A percentile compares a stretch with the other conserved stretches of the same genome.
Evolutionary conservation across 1,140 invertebrate species (phyloP).

Genomic region (Drosophila parvula): DNA sequence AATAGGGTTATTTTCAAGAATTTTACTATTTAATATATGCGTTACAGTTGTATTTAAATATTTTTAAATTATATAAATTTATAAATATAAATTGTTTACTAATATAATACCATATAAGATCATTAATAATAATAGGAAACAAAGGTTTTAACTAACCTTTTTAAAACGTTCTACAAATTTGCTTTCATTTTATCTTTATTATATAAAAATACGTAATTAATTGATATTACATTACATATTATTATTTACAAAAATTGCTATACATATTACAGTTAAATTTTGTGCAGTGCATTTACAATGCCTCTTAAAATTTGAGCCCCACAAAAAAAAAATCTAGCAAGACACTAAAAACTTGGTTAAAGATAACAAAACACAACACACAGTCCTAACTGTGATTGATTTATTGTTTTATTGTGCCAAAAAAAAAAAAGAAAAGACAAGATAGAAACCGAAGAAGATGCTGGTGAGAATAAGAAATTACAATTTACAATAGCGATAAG

Average conservation of each 20-base stretch:
- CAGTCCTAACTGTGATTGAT: slow-evolving; percentile 71
- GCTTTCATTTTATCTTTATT: no score
- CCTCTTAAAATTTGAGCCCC: slow-evolving; percentile 12
- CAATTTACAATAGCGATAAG: slow-evolving; percentile 69
- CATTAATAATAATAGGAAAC: no score
- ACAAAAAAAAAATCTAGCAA: slow-evolving; percentile 64
- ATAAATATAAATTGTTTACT: no score
- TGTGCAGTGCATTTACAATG: slow-evolving; percentile 18
- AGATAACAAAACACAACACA: slow-evolving; percentile 61
- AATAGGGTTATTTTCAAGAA: neutral
- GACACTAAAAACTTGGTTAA: slow-evolving; percentile 70
- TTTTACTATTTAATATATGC: no score
- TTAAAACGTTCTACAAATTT: no score
- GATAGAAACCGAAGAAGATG: slow-evolving; percentile 25
- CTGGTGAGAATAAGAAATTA: slow-evolving; percentile 21
- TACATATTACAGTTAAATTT: neutral
- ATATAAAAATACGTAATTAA: no score
- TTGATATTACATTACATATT: no score
- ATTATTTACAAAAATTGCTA: no score
- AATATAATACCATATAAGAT: no score
- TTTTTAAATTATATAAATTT: no score
- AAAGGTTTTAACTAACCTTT: no score
- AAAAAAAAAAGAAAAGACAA: slow-evolving; percentile 41
- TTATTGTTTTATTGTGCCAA: slow-evolving; percentile 78
- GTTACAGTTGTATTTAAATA: no score